Evolutionary conservation across 2,113 vertebrate genomes (phyloP).

Genomic region (Lycaon pictus): DNA sequence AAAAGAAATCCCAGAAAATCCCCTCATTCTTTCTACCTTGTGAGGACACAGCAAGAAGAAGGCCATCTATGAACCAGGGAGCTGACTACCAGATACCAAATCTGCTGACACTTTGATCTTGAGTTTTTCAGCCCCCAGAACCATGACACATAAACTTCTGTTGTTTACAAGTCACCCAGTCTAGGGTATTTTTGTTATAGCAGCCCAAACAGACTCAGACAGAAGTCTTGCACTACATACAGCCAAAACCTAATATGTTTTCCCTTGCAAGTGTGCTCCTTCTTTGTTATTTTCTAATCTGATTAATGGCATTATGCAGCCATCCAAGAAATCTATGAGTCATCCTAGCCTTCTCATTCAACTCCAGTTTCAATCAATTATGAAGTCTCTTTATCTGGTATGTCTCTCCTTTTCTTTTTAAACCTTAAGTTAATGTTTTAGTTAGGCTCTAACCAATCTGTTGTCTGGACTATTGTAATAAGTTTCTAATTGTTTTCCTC

Average conservation of each 20-base stretch:
- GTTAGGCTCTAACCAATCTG: neutral
- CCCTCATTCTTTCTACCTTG: neutral
- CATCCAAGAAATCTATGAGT: neutral
- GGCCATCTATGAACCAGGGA: neutral
- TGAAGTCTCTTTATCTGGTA: neutral
- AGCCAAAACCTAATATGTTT: neutral
- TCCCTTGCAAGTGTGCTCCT: neutral
- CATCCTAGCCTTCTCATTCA: neutral
- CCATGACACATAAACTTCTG: neutral
- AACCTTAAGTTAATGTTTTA: neutral
- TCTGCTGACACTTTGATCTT: neutral
- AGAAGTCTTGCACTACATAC: neutral
- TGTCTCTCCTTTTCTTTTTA: neutral
- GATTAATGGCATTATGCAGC: neutral
- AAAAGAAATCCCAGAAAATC: neutral
- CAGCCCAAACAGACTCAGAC: neutral
- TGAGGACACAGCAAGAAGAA: neutral
- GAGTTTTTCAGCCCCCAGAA: neutral
- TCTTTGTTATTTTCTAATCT: slow-evolving; percentile 17
- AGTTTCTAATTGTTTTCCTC: slow-evolving; percentile 32
- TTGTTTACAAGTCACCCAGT: neutral
- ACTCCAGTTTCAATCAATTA: neutral
- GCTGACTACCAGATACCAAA: neutral
- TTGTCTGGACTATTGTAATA: neutral
- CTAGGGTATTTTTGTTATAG: neutral